Conservation (phyloP, 2,113 vertebrate genomes). For the Recurvirostra avosetta region DNA sequence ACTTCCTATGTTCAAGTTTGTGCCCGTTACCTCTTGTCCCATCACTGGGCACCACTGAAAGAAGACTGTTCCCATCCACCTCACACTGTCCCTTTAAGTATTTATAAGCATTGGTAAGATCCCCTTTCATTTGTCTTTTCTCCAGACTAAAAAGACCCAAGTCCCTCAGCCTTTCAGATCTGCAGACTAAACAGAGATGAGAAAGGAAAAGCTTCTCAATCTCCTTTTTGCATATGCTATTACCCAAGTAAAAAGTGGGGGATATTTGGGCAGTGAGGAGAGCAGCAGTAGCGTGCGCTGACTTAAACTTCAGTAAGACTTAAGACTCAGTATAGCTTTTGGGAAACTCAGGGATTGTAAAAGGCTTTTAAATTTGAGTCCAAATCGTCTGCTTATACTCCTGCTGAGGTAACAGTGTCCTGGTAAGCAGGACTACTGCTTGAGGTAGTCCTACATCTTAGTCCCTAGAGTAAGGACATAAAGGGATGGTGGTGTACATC, state of each 20-base stretch:
- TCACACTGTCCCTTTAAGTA: no score
- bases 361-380: not conserved
- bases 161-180: not conserved
- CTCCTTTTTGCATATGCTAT: not conserved
- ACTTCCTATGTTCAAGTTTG: no score
- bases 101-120: no score
- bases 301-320: not conserved
- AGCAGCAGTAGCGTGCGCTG: not conserved
- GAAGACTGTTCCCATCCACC: no score
- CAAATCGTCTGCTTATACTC: not conserved
- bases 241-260: not conserved
- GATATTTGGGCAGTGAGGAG: not conserved
- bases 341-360: not conserved
- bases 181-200: not conserved
- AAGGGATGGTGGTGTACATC: not conserved
- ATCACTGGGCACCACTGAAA: no score
- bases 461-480: not conserved
- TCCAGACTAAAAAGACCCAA: no score
- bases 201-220: not conserved
- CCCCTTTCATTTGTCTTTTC: no score
- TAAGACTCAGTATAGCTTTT: not conserved
- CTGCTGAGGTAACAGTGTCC: not conserved
- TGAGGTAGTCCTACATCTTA: not conserved
- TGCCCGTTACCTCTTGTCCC: no score
- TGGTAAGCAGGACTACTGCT: not conserved